Evolutionary conservation across 2,888 invertebrate species (phyloP), one percentile per base, ranked within the genome.

Genomic region (Melipona beecheii): DNA sequence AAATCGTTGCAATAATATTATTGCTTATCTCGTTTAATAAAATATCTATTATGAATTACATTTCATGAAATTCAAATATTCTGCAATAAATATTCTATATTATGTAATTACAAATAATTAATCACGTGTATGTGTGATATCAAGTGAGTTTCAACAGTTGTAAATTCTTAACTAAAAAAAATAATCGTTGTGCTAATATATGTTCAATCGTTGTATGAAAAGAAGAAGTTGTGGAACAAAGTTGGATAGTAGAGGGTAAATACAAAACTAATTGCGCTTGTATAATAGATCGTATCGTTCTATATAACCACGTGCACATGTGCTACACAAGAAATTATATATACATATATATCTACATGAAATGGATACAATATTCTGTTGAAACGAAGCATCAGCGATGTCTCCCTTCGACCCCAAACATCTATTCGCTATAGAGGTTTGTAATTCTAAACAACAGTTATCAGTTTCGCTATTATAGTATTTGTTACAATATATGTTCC

Each of bases 391-490:
- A 65, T 56, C 56, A 60, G 31, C 74, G 69, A 73, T 85, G 74
- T 62, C 72, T 75, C 75, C 36, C 56, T 13, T 21, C 27, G 13
- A 70, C 19, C 21, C 43, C 43, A 66, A 62, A 75, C 71, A 66
- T 64, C 36, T 43, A 62, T 71, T 56, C 77, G 54, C 24, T 56
- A 62, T 73, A 64, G 36, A 36, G 60, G 66, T 76, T 81, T 72
- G 68, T 75, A 85, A 64, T 75, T 36, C 78, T 81, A 75, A 85
- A 86, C 69, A 60, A 21, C 43, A 13, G 72, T 75, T 85, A 78
- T 81, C 81, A 65, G 36, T 69, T 74, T 52, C 68, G 62, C 17
- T 62, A 19, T 52, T 52, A 27, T 4, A 54, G 49, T 75, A 19
- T 21, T 24, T 50, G 17, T 62, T 21, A 50, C 69, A 21, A 69